Percentiles rank a stretch among this genome's conserved stretches.
phyloP scores from a whole-genome alignment of 2,888 invertebrate species.

The Heliconius sara region DNA sequence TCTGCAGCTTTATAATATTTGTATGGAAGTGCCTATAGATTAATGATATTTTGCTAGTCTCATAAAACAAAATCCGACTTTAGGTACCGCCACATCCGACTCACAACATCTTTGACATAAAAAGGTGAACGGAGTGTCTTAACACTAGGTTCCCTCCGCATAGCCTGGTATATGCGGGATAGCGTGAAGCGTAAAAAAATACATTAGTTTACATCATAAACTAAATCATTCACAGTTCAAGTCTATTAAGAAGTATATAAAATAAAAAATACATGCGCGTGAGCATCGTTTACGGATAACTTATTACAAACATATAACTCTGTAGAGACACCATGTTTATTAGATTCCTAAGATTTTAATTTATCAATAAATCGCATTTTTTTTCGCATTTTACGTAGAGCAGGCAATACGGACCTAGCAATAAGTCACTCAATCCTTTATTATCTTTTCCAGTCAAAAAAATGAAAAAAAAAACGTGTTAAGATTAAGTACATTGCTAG shows the following conservation, averaged over 20 bases:
- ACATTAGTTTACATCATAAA: neutral
- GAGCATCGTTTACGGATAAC: conserved; percentile 28
- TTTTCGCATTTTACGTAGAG: neutral
- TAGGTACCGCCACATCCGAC: too few relatives aligned
- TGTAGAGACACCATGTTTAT: neutral
- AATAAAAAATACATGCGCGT: conserved; percentile 19
- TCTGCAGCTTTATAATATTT: too few relatives aligned
- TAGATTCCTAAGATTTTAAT: neutral
- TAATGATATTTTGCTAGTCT: too few relatives aligned
- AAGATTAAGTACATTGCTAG: too few relatives aligned
- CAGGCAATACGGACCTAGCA: too few relatives aligned
- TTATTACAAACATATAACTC: conserved; percentile 21
- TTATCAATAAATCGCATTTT: neutral
- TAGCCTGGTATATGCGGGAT: neutral
- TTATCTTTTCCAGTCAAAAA: neutral
- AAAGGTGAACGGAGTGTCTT: too few relatives aligned
- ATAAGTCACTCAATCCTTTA: neutral
- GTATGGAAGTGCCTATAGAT: too few relatives aligned
- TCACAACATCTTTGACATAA: too few relatives aligned
- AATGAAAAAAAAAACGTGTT: too few relatives aligned
- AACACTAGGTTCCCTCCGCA: neutral
- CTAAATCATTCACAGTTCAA: conserved; percentile 8
- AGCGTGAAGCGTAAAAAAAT: neutral
- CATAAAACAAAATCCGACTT: too few relatives aligned
- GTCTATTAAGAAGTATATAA: conserved; percentile 31